Evolutionary conservation across 1,140 invertebrate species (phyloP).

Genomic region (Pogonomyrmex californicus): DNA sequence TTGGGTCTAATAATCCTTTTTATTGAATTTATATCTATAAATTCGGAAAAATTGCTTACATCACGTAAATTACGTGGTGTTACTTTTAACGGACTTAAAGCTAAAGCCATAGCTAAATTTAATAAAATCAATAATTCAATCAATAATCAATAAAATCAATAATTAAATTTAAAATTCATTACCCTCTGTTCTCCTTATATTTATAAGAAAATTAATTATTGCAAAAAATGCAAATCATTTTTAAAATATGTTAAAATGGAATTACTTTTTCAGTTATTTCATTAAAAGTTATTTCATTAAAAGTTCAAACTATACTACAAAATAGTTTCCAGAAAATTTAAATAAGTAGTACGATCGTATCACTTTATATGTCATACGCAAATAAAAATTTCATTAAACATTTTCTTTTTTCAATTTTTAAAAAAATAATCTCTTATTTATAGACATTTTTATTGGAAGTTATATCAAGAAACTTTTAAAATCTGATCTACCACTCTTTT

Average conservation of each 20-base stretch:
- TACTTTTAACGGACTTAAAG: no score
- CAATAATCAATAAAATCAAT: no score
- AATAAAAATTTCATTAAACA: neutral
- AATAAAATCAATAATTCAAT: no score
- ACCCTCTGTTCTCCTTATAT: no score
- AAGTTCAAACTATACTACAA: neutral
- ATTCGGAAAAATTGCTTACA: no score
- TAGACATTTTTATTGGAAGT: neutral
- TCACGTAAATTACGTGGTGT: no score
- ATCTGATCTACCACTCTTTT: constrained; percentile 4
- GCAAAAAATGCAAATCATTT: neutral
- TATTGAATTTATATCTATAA: no score
- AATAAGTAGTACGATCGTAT: neutral
- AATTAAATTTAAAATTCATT: no score
- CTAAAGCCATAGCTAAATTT: no score
- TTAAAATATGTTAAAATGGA: neutral
- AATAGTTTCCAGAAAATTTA: neutral
- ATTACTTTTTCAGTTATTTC: neutral
- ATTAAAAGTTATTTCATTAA: neutral
- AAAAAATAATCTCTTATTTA: neutral
- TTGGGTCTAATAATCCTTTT: no score
- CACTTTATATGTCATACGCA: neutral
- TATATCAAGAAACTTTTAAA: neutral
- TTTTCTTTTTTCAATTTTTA: neutral
- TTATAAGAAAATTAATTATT: no score